These are phyloP conservation scores for Orestias chungarensis DNA, from an alignment of 2,797 vertebrate species.

Conservation along the genomic window DNA sequence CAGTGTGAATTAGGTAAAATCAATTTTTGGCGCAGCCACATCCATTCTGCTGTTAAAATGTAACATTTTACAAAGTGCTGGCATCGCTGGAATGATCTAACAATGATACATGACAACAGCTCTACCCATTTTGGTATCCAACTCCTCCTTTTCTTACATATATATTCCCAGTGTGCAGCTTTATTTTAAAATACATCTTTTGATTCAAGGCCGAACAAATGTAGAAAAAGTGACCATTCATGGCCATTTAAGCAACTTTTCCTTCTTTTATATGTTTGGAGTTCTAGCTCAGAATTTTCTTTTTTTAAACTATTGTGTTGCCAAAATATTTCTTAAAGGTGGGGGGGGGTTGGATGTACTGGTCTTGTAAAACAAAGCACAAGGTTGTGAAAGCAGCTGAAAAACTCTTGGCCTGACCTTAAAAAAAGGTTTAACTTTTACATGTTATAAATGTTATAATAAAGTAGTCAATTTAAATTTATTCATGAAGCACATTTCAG, in stretches of 20 bases:
- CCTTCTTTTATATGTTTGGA: not conserved
- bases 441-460: no score
- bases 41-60: conserved; percentile 4
- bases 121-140: no score
- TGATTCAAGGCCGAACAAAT: not conserved
- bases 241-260: not conserved
- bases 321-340: not conserved
- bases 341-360: not conserved
- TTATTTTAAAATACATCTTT: not conserved
- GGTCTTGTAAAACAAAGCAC: no score
- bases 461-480: no score
- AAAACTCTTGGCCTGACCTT: no score
- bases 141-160: not conserved
- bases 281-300: not conserved
- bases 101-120: not conserved
- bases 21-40: not conserved
- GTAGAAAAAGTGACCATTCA: not conserved
- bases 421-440: no score
- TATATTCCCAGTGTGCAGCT: not conserved
- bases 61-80: conserved; percentile 2
- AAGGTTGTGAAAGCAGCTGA: not conserved
- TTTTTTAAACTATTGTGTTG: not conserved
- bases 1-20: conserved; percentile 3
- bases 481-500: no score
- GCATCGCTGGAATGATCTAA: not conserved